Percentiles rank a stretch among this genome's conserved stretches.
These are phyloP conservation scores for Lagocephalus sceleratus DNA, from an alignment of 2,797 vertebrate species.

Conservation along the genomic window DNA sequence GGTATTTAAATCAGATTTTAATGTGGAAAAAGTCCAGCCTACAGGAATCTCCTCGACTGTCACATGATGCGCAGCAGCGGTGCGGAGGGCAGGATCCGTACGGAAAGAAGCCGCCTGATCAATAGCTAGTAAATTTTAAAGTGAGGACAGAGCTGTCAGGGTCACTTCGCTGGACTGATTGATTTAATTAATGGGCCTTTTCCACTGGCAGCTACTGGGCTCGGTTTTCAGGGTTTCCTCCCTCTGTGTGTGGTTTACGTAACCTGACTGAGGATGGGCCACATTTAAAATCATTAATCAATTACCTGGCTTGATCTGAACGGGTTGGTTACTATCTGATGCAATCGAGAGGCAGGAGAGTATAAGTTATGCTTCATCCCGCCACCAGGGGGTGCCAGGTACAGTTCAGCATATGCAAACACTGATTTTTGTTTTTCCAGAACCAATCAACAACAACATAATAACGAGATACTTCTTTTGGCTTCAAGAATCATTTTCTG, in stretches of 20 bases:
- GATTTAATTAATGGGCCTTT: constrained; percentile 31
- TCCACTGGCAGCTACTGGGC: too few species aligned
- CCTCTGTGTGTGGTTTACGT: too few species aligned
- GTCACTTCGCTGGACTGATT: constrained; percentile 33
- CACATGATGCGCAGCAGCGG: too few species aligned
- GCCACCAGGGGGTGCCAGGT: not conserved
- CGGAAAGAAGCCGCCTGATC: constrained; percentile 33
- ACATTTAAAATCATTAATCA: too few species aligned
- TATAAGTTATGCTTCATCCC: not conserved
- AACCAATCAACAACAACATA: too few species aligned
- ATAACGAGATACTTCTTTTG: too few species aligned
- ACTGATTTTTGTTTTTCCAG: not conserved
- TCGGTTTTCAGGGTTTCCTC: too few species aligned
- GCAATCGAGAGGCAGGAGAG: not conserved
- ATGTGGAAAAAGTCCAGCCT: too few species aligned
- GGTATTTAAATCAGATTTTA: not conserved
- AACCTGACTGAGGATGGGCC: too few species aligned
- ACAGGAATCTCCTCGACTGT: too few species aligned
- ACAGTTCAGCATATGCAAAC: not conserved
- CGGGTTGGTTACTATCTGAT: not conserved
- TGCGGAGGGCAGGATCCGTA: not conserved
- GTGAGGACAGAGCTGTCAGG: constrained; percentile 45
- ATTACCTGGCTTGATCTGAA: too few species aligned
- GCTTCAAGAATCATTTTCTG: too few species aligned
- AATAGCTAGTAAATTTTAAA: constrained; percentile 51